Conservation (phyloP, 1,140 invertebrate genomes). For the Lepidurus arcticus region DNA sequence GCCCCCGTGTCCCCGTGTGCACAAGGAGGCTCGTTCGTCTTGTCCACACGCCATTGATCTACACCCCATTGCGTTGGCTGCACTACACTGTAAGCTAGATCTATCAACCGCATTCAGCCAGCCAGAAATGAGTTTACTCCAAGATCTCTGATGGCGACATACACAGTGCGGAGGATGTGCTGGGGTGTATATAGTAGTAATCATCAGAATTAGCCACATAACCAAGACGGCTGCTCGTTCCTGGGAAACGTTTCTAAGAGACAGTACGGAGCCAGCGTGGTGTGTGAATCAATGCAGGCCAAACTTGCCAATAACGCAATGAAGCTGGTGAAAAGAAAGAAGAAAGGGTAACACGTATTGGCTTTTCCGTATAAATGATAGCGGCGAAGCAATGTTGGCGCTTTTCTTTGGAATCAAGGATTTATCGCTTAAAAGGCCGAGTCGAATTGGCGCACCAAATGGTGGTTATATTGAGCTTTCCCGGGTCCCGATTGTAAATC, state of each 20-base stretch:
- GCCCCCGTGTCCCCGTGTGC: not conserved
- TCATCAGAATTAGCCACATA: constrained; percentile 6
- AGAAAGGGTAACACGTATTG: not conserved
- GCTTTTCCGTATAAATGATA: not conserved
- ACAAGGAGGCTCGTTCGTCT: constrained; percentile 1
- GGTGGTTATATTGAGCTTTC: not conserved
- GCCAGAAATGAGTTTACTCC: not conserved
- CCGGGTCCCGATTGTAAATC: not conserved
- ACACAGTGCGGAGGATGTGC: not conserved
- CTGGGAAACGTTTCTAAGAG: not conserved
- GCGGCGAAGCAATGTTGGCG: not conserved
- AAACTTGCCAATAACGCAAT: not conserved
- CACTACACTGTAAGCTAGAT: not conserved
- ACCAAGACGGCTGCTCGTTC: not conserved
- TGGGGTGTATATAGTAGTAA: not conserved
- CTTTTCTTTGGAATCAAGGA: not conserved
- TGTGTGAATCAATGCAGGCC: not conserved
- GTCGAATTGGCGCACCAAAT: not conserved
- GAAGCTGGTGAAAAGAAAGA: not conserved
- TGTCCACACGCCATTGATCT: constrained; percentile 21
- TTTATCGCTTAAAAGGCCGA: not conserved
- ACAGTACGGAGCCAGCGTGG: not conserved
- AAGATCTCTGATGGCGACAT: not conserved
- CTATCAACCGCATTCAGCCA: constrained; percentile 3
- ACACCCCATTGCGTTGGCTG: constrained; percentile 1